These are phyloP conservation scores for Stomatorhinus walkeri DNA, from an alignment of 2,797 vertebrate genomes.

Conservation along the genomic window DNA sequence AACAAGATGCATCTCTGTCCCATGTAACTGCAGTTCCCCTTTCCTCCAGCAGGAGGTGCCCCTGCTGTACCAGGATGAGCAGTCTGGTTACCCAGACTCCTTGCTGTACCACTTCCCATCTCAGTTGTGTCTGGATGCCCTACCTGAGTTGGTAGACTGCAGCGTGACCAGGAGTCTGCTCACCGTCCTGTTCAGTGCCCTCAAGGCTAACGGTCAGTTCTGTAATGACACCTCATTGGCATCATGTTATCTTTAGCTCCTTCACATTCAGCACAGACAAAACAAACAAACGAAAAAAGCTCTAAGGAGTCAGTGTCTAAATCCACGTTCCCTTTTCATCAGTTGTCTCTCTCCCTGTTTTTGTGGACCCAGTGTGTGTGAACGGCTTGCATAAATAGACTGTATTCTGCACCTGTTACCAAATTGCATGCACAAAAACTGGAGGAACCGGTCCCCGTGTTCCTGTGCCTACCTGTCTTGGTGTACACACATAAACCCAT, in stretches of 20 bases:
- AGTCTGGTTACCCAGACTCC: conserved; percentile 66
- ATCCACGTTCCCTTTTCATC: not conserved
- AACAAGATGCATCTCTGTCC: not conserved
- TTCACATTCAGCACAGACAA: not conserved
- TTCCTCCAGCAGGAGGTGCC: conserved; percentile 55
- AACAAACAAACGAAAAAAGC: not conserved
- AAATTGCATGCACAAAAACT: not conserved
- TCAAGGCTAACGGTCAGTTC: conserved; percentile 70
- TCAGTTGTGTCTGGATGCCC: conserved; percentile 66
- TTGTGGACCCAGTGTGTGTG: not conserved
- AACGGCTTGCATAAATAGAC: not conserved
- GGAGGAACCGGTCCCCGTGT: not conserved
- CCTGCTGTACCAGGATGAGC: conserved; percentile 64
- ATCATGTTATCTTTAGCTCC: not conserved
- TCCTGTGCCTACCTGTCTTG: not conserved
- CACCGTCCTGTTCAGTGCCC: conserved; percentile 62
- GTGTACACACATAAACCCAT: not conserved
- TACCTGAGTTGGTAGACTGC: conserved; percentile 65
- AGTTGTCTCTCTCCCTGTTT: not conserved
- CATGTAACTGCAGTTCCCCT: not conserved
- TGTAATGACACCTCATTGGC: not conserved
- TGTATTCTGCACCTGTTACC: not conserved
- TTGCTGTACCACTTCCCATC: conserved; percentile 76
- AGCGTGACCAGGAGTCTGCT: conserved; percentile 70
- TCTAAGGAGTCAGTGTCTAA: not conserved